A percentile compares a stretch with the other conserved stretches of the same genome.
Conservation (phyloP, 2,797 vertebrate genomes). For the Molossus alvarezi region DNA sequence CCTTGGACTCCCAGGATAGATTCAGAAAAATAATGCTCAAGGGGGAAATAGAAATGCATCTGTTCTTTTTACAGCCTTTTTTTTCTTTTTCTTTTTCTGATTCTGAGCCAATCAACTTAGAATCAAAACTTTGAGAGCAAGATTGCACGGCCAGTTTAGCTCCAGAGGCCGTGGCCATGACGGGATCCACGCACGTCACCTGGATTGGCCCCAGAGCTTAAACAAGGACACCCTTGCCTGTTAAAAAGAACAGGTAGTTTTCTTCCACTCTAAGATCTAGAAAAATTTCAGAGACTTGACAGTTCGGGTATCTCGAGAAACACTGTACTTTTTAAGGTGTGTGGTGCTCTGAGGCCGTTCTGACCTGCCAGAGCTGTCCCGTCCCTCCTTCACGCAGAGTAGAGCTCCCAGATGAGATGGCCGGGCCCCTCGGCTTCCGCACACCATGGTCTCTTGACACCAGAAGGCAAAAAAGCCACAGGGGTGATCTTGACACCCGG, state of each 20-base stretch:
- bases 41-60: conserved; percentile 3
- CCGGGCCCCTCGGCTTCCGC: neutral
- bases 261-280: neutral
- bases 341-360: neutral
- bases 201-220: neutral
- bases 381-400: neutral
- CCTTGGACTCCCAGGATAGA: conserved; percentile 67
- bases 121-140: conserved; percentile 20
- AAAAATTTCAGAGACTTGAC: neutral
- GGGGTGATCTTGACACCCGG: neutral
- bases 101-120: conserved; percentile 44
- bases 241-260: neutral
- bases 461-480: neutral
- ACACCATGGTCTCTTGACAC: neutral
- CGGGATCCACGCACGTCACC: neutral
- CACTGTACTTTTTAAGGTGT: neutral
- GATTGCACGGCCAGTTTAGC: neutral
- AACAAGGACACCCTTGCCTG: neutral
- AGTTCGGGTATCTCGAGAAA: neutral
- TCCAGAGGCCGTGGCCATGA: neutral
- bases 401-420: neutral
- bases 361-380: neutral
- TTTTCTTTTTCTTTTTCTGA: conserved; percentile 17
- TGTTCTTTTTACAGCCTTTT: conserved; percentile 54
- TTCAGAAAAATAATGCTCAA: conserved; percentile 69